Evolutionary conservation across 2,113 vertebrate species (phyloP), one percentile per base, ranked within the genome.

Genomic region (Hiodon alosoides): DNA sequence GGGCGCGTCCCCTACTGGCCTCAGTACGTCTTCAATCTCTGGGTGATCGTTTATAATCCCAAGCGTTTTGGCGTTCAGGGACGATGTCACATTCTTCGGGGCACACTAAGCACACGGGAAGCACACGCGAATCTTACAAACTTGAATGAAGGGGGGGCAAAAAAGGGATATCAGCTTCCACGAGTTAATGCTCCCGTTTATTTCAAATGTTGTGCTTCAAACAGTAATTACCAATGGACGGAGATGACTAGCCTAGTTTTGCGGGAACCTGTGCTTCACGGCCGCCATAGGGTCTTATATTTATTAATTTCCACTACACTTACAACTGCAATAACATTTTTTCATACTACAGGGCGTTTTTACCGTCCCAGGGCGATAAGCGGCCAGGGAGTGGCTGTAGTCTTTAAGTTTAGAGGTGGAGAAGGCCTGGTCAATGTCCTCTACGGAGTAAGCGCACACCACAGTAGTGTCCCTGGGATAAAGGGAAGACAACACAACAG

Each of bases 361-460:
- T 83, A 92, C 92, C 85, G 78, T 87, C 67, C 92, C 90, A 11
- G 90, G 91, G 7, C 87, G 89, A 0, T 10, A 85, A 60, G 80
- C 83, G 0, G 69, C 71, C 47, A 90, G 79, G 3, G 87, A 66
- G 31, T 67, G 85, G 78, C 84, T 92, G 80, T 90, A 91, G 62
- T 90, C 91, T 78, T 86, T 91, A 71, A 92, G 87, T 71, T 90
- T 92, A 14, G 90, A 90, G 0, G 83, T 90, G 68, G 82, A 79
- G 80, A 93, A 93, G 4, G 86, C 88, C 69, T 79, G 74, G 79
- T 93, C 88, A 47, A 91, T 91, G n/a, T 90, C 89, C 71, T 89
- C 83, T 47, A 92, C 89, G 61, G 90, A 91, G 82, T 92, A 93
- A 0, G 90, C 92, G 81, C 92, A 93, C 52, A 93, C 87, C 50